Percentiles rank a stretch among this genome's conserved stretches.
These are phyloP conservation scores for Prorops nasuta DNA, from an alignment of 1,140 invertebrate species.

Conservation along the genomic window DNA sequence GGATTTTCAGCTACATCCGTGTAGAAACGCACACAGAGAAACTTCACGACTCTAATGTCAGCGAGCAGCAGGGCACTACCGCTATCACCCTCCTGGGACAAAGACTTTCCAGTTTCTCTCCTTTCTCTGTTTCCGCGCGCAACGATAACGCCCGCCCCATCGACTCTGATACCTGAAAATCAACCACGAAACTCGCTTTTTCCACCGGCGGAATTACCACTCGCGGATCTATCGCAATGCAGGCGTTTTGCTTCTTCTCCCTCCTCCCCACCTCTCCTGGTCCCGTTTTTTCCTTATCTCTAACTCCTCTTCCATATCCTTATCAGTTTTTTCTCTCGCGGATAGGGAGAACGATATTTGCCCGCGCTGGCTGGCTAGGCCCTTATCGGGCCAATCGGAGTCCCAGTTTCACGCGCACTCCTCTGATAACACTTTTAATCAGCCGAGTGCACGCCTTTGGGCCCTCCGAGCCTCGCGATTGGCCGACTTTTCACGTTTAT, in stretches of 20 bases:
- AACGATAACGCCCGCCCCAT: constrained; percentile 25
- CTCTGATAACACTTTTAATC: background rate
- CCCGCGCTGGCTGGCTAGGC: too few relatives aligned
- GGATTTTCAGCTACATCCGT: constrained; percentile 48
- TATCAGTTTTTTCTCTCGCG: too few relatives aligned
- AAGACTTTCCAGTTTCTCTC: constrained; percentile 39
- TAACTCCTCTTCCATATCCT: background rate
- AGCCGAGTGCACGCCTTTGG: background rate
- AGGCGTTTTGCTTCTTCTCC: background rate
- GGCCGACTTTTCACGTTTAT: background rate
- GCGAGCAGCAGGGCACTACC: background rate
- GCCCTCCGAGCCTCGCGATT: background rate
- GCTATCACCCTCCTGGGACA: constrained; percentile 22
- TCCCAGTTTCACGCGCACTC: background rate
- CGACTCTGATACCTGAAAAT: too few relatives aligned
- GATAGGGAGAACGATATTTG: too few relatives aligned
- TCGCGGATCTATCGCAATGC: too few relatives aligned
- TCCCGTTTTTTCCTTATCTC: background rate
- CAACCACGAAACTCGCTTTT: too few relatives aligned
- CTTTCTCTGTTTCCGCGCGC: constrained; percentile 28
- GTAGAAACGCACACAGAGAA: too few relatives aligned
- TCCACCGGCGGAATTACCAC: too few relatives aligned
- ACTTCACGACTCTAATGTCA: constrained; percentile 30
- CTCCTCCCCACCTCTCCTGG: background rate
- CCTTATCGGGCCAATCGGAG: background rate